Evolutionary conservation across 2,888 invertebrate species (phyloP).

Genomic region (Leptothorax acervorum): DNA sequence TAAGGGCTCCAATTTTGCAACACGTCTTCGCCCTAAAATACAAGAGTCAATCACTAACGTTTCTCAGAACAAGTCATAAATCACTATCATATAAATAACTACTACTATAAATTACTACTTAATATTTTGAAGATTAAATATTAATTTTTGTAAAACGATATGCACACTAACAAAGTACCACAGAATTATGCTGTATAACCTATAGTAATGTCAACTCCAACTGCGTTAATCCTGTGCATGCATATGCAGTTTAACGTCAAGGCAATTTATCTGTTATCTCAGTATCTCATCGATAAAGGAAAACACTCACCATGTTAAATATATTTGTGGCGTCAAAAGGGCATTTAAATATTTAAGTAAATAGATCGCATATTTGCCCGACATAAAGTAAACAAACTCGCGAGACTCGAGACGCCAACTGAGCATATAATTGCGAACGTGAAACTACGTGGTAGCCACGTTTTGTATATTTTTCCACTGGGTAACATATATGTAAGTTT

Average conservation of each 20-base stretch:
- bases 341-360: background rate
- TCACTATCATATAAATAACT: background rate
- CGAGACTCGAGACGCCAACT: background rate
- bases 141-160: background rate
- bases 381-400: background rate
- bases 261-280: background rate
- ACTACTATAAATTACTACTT: background rate
- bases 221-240: background rate
- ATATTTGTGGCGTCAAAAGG: background rate
- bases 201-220: background rate
- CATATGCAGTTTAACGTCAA: background rate
- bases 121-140: background rate
- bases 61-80: background rate
- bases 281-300: background rate
- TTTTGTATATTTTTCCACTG: background rate
- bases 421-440: background rate
- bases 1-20: conserved; percentile 87
- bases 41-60: background rate
- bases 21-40: conserved; percentile 45
- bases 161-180: background rate
- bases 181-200: conserved; percentile 3
- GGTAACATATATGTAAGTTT: background rate
- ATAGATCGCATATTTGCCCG: background rate
- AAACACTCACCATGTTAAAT: conserved; percentile 22
- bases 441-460: background rate